Evolutionary conservation across 1,140 invertebrate genomes (phyloP).

Genomic region (Heliothis subflexa): DNA sequence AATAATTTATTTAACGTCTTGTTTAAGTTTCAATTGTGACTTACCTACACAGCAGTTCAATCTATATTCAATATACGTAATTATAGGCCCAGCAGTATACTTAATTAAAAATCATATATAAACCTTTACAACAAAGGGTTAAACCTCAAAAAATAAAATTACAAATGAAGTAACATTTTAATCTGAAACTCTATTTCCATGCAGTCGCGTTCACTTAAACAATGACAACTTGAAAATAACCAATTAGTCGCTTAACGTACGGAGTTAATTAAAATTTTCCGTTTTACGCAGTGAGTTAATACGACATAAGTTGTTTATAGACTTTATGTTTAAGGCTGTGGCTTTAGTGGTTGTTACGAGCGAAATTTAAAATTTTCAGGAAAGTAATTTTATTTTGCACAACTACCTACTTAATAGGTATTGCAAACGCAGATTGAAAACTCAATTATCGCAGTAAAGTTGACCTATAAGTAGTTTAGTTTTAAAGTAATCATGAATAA

Average conservation of each 20-base stretch:
- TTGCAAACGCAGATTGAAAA: too few species aligned
- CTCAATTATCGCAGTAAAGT: too few species aligned
- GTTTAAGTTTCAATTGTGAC: too few species aligned
- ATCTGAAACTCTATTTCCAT: not conserved
- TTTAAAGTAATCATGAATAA: too few species aligned
- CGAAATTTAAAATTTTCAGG: not conserved
- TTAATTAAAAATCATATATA: not conserved
- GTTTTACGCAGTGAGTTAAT: constrained; percentile 40
- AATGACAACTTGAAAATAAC: constrained; percentile 34
- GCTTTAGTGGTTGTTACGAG: not conserved
- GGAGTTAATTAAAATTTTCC: constrained; percentile 39
- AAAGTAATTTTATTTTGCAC: not conserved
- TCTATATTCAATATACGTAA: too few species aligned
- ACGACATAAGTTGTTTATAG: constrained; percentile 19
- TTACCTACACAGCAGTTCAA: too few species aligned
- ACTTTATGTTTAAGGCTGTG: constrained; percentile 20
- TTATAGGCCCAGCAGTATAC: too few species aligned
- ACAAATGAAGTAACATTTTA: not conserved
- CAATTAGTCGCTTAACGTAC: constrained; percentile 31
- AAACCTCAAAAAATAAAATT: not conserved
- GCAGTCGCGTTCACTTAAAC: constrained; percentile 17
- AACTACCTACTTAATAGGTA: too few species aligned
- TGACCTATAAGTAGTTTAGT: too few species aligned
- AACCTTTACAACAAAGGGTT: not conserved
- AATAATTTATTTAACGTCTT: too few species aligned